Evolutionary conservation across 2,113 vertebrate species (phyloP).

Genomic region (Oreochromis spilurus): DNA sequence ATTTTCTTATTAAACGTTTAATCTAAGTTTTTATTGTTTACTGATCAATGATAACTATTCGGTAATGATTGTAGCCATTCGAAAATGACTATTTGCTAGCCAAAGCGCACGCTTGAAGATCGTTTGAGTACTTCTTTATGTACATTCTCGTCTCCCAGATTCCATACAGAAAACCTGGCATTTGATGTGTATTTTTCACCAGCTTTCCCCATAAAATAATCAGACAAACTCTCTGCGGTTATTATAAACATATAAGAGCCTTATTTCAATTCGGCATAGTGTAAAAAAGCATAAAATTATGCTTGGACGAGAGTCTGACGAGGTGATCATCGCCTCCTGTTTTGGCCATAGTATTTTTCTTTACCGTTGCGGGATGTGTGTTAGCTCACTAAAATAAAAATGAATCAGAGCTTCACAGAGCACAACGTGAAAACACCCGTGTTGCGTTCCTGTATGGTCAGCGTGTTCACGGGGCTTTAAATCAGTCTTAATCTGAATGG

Average conservation of each 20-base stretch:
- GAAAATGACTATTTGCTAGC: background rate
- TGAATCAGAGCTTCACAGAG: background rate
- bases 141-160: background rate
- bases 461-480: background rate
- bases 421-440: background rate
- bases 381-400: background rate
- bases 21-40: background rate
- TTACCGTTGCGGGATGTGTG: background rate
- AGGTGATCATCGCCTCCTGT: background rate
- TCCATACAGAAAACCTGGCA: background rate
- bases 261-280: background rate
- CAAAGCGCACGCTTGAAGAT: background rate
- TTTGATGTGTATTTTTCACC: background rate
- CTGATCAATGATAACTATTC: background rate
- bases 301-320: background rate
- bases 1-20: background rate
- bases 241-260: background rate
- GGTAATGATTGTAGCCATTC: background rate
- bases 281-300: background rate
- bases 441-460: background rate
- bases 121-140: background rate
- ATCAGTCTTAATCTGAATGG: background rate
- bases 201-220: background rate
- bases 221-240: background rate
- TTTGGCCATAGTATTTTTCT: background rate